A percentile compares a stretch with the other conserved stretches of the same genome.
These are phyloP conservation scores for Cephonodes hylas DNA, from an alignment of 2,888 invertebrate species.

Conservation along the genomic window DNA sequence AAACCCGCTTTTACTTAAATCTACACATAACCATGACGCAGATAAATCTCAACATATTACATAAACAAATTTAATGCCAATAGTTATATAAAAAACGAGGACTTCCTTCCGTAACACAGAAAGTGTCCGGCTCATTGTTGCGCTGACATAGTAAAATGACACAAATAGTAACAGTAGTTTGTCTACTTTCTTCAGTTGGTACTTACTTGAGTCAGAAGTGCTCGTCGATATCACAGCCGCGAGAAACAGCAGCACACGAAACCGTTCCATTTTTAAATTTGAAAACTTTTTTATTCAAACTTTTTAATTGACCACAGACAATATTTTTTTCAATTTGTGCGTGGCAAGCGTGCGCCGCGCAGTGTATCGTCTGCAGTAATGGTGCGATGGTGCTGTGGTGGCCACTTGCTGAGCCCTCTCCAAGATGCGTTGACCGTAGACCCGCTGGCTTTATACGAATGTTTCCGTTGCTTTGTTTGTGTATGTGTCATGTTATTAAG, in stretches of 20 bases:
- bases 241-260: conserved; percentile 55
- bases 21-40: background rate
- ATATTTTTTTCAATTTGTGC: conserved; percentile 24
- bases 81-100: conserved; percentile 2
- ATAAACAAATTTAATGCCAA: conserved; percentile 7
- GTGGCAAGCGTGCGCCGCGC: conserved; percentile 51
- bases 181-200: conserved; percentile 62
- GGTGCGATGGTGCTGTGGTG: conserved; percentile 50
- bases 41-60: background rate
- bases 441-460: background rate
- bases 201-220: conserved; percentile 71
- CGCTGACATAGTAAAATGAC: conserved; percentile 38
- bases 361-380: conserved; percentile 60
- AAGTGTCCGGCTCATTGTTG: conserved; percentile 12
- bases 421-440: conserved; percentile 49
- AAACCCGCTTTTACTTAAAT: background rate
- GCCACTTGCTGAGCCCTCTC: conserved; percentile 41
- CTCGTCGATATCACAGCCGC: conserved; percentile 54
- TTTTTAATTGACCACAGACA: conserved; percentile 14
- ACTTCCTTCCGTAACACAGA: conserved; percentile 1
- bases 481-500: background rate
- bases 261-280: conserved; percentile 55
- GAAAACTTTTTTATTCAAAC: conserved; percentile 6
- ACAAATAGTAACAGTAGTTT: conserved; percentile 44
- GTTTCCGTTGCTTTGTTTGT: background rate